A percentile compares a stretch with the other conserved stretches of the same genome.
Evolutionary conservation across 2,797 vertebrate species (phyloP).

Genomic region (Astyanax mexicanus): DNA sequence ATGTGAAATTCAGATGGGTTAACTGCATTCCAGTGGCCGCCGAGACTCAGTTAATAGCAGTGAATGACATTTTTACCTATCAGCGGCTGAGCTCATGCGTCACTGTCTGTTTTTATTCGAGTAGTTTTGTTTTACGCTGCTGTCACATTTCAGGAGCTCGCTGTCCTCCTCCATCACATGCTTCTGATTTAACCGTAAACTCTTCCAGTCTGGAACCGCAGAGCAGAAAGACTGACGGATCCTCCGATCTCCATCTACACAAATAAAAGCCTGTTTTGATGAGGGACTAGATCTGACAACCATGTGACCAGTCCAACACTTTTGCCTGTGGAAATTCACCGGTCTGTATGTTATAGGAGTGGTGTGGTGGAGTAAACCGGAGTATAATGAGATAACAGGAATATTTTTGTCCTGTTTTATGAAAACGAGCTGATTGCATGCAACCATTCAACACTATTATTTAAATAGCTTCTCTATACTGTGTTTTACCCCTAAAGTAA

Average conservation of each 20-base stretch:
- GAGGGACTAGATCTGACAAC: slow-evolving; percentile 44
- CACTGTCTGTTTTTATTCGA: slow-evolving; percentile 13
- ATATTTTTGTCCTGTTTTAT: background rate
- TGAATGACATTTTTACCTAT: slow-evolving; percentile 28
- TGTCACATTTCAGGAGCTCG: slow-evolving; percentile 28
- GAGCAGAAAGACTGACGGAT: slow-evolving; percentile 48
- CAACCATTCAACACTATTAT: no score
- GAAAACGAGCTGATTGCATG: background rate
- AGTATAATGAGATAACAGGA: slow-evolving; percentile 20
- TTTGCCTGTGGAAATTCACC: slow-evolving; percentile 31
- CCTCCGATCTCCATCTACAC: slow-evolving; percentile 38
- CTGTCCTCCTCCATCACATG: slow-evolving; percentile 48
- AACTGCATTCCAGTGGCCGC: slow-evolving; percentile 21
- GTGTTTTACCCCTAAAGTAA: no score
- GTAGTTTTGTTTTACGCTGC: slow-evolving; percentile 21
- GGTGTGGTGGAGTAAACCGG: no score
- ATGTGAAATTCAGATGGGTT: slow-evolving; percentile 25
- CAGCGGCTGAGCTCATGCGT: slow-evolving; percentile 14
- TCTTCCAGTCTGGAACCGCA: slow-evolving; percentile 52
- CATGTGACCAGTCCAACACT: slow-evolving; percentile 21
- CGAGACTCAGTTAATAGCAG: slow-evolving; percentile 17
- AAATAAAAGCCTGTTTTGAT: slow-evolving; percentile 42
- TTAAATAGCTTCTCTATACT: background rate
- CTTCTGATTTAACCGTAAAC: slow-evolving; percentile 51
- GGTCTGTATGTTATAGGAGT: slow-evolving; percentile 12